phyloP scores from a whole-genome alignment of 2,888 invertebrate species.

The Leptothorax acervorum region DNA sequence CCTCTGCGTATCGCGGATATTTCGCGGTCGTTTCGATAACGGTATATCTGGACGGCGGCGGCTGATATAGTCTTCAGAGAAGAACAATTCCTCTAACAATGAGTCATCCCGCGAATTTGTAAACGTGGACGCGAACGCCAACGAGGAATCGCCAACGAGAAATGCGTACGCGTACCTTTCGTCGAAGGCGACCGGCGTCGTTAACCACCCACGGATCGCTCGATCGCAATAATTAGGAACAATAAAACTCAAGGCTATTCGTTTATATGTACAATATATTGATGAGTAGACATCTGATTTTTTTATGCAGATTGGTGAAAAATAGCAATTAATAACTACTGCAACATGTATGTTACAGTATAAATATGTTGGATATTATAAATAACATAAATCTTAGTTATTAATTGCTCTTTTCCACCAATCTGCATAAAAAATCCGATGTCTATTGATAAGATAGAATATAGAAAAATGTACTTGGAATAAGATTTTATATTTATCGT shows the following conservation, averaged over 20 bases:
- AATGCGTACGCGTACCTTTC: too few species aligned
- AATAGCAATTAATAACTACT: too few species aligned
- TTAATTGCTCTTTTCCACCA: too few species aligned
- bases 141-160: not conserved
- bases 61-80: not conserved
- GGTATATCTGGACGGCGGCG: not conserved
- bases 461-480: not conserved
- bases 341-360: too few species aligned
- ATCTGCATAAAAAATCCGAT: too few species aligned
- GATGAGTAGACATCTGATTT: too few species aligned
- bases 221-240: not conserved
- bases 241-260: too few species aligned
- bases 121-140: not conserved
- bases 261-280: not conserved
- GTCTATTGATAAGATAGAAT: not conserved
- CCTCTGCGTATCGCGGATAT: not conserved
- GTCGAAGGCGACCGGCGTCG: not conserved
- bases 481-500: not conserved
- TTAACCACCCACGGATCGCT: not conserved
- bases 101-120: not conserved
- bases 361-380: too few species aligned
- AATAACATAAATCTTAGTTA: too few species aligned
- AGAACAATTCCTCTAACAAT: not conserved
- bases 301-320: too few species aligned
- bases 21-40: not conserved